Base-by-base conservation (phyloP, 2,888 invertebrate species). In the Eupsilia transversa region DNA sequence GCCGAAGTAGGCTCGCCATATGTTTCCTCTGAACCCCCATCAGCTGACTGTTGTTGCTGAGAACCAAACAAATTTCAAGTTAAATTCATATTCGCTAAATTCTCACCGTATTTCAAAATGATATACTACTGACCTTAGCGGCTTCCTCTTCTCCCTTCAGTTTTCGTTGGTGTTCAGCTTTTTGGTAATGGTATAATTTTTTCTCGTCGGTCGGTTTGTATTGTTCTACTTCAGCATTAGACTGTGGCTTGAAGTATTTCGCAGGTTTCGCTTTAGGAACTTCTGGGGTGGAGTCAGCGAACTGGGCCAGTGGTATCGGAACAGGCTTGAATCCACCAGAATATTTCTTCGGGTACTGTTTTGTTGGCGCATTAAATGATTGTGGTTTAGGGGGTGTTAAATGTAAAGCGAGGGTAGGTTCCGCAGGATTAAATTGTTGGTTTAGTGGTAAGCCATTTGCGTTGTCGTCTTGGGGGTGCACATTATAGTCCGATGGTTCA, bases 261-360 rank as follows among this genome's bases (percentile, higher is more conserved):
- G 88, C 89, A 35, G 95, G 94, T 82, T 96, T 94, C 64, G 96
- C 96, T 86, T 93, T 94, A 74, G 96, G 97, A 27, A 95, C 88
- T 91, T 95, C 89, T 77, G 88, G 91, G 20, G 85, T 83, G 56
- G 91, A 81, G 30, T 91, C 93, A 56, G 89, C 90, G 74, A 91
- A 94, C 82, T 94, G 94, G 7, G 88, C 88, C 75, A 96, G 88
- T 12, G 96, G 96, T 83, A 96, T 95, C 2, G 94, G 93, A 60
- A 96, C 89, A 0, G 96, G 95, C 72, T 96, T 96, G 72, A 97
- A 95, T 35, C 94, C 94, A 64, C 95, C 94, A 78, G 94, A 91
- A 89, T 95, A 97, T 88, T 97, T 97, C 89, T 97, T 97, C 0
- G 97, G 97, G 86, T 96, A 97, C 38, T 95, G 86, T 86, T 96